Evolutionary conservation across 1,140 invertebrate genomes (phyloP).

Genomic region (Lepidurus apus): DNA sequence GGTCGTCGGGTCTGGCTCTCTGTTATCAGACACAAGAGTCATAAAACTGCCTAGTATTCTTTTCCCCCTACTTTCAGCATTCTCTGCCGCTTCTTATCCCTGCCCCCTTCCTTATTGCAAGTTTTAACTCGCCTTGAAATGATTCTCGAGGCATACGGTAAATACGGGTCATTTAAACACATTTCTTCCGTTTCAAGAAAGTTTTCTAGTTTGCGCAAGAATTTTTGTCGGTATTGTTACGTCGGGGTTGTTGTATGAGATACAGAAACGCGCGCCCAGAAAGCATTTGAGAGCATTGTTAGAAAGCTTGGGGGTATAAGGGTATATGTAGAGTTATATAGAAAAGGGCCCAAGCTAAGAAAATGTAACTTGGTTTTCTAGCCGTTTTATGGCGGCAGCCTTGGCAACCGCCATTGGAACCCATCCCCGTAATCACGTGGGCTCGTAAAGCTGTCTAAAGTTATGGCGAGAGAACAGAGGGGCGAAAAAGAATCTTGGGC

Average conservation of each 20-base stretch:
- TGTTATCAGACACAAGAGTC: slow-evolving; percentile 17
- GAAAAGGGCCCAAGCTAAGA: neutral
- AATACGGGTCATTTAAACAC: neutral
- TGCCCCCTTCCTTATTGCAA: neutral
- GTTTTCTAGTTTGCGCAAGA: too few species aligned
- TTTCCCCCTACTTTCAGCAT: neutral
- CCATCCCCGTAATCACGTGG: slow-evolving; percentile 30
- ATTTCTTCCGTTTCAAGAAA: too few species aligned
- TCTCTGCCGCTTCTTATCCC: neutral
- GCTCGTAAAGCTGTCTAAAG: slow-evolving; percentile 33
- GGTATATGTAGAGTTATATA: neutral
- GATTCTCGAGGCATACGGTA: neutral
- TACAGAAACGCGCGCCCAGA: too few species aligned
- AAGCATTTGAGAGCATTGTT: neutral
- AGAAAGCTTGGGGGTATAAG: neutral
- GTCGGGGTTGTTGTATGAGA: too few species aligned
- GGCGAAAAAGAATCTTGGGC: slow-evolving; percentile 12
- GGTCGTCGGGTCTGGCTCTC: neutral
- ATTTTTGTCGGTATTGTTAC: too few species aligned
- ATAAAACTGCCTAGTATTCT: neutral
- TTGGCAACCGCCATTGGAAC: slow-evolving; percentile 20
- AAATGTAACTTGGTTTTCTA: slow-evolving; percentile 22
- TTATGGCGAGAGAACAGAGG: slow-evolving; percentile 25
- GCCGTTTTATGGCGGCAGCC: slow-evolving; percentile 20
- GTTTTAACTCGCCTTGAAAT: neutral